Percentiles rank a stretch among this genome's conserved stretches.
Evolutionary conservation across 2,888 invertebrate genomes (phyloP).

Genomic region (Dioctria rufipes): DNA sequence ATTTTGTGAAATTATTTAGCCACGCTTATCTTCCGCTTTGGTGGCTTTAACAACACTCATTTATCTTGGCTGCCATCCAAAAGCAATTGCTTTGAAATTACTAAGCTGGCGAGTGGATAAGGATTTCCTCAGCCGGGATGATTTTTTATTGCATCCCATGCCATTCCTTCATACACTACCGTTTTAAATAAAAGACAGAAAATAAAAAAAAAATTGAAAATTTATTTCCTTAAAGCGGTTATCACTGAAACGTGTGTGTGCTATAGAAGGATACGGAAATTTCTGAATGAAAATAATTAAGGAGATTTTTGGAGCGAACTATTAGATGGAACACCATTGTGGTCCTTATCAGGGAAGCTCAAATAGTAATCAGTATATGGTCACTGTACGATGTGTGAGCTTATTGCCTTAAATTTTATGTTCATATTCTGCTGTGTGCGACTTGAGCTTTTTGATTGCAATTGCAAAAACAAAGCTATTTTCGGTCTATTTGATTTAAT

Average conservation of each 20-base stretch:
- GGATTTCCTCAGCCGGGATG: slow-evolving; percentile 25
- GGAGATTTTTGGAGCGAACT: not conserved
- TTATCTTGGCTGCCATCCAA: slow-evolving; percentile 42
- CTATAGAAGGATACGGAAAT: not conserved
- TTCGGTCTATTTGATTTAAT: too few relatives aligned
- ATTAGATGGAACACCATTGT: not conserved
- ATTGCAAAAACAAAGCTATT: too few relatives aligned
- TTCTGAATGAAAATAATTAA: too few relatives aligned
- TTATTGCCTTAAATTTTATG: too few relatives aligned
- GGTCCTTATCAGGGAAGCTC: too few relatives aligned
- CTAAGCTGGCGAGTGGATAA: slow-evolving; percentile 39
- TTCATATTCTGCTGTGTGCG: too few relatives aligned
- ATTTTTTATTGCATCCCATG: slow-evolving; percentile 37
- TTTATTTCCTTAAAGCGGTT: slow-evolving; percentile 28
- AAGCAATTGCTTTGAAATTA: slow-evolving; percentile 48
- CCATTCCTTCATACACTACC: slow-evolving; percentile 24
- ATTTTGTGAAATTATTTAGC: slow-evolving; percentile 42
- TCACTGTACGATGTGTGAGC: too few relatives aligned
- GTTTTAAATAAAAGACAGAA: slow-evolving; percentile 26
- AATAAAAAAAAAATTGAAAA: not conserved
- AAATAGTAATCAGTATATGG: too few relatives aligned
- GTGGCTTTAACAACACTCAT: slow-evolving; percentile 30
- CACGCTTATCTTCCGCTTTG: slow-evolving; percentile 47
- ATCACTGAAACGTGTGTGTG: slow-evolving; percentile 22
- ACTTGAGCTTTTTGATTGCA: too few relatives aligned